These are phyloP conservation scores for Samia ricini DNA, from an alignment of 1,140 invertebrate genomes.

Conservation along the genomic window DNA sequence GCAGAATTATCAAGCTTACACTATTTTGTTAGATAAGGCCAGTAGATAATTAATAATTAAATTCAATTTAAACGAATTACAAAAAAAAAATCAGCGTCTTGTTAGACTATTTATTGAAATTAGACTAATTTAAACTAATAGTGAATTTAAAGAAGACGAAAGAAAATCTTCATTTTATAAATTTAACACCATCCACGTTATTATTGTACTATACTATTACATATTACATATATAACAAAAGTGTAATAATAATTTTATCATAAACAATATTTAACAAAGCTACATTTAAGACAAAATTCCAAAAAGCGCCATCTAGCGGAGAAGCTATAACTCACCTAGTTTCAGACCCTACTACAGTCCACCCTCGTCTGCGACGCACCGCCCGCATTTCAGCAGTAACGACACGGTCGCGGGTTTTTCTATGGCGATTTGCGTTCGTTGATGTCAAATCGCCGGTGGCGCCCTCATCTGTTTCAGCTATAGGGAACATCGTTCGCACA, in stretches of 20 bases:
- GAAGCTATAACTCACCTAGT: conserved; percentile 54
- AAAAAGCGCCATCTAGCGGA: conserved; percentile 49
- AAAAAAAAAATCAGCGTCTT: too few relatives aligned
- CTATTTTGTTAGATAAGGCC: too few relatives aligned
- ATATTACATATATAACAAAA: too few relatives aligned
- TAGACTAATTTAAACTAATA: too few relatives aligned
- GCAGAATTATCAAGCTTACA: too few relatives aligned
- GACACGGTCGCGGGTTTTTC: conserved; percentile 55
- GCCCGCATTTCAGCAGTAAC: conserved; percentile 67
- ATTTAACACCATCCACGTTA: too few relatives aligned
- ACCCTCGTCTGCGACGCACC: conserved; percentile 60
- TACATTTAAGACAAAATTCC: not conserved
- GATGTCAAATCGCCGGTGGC: conserved; percentile 33
- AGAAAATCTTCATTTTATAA: too few relatives aligned
- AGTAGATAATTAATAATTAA: too few relatives aligned
- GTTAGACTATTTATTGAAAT: too few relatives aligned
- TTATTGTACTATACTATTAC: too few relatives aligned
- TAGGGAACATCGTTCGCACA: conserved; percentile 50
- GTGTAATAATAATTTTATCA: not conserved
- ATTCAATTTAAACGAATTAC: too few relatives aligned
- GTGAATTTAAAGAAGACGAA: too few relatives aligned
- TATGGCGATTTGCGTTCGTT: conserved; percentile 46
- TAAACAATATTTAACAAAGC: not conserved
- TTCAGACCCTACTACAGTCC: conserved; percentile 72
- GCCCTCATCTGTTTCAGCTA: conserved; percentile 63